Conservation (phyloP, 1,140 invertebrate species). For the Drosophila saltans region DNA sequence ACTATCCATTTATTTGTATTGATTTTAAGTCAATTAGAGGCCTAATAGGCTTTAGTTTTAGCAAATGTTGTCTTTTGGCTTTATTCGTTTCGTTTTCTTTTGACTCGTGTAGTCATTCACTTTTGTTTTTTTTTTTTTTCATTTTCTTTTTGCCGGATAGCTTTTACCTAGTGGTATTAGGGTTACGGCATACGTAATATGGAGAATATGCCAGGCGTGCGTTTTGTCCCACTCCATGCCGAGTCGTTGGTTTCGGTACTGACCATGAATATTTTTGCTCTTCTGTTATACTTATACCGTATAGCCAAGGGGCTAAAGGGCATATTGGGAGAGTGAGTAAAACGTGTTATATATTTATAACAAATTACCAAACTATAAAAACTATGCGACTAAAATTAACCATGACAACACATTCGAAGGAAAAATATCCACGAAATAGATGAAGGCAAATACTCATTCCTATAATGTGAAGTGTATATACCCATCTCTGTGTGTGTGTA, state of each 20-base stretch:
- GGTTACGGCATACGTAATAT: constrained; percentile 48
- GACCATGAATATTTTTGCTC: constrained; percentile 53
- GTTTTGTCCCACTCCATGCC: not conserved
- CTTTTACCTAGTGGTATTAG: not conserved
- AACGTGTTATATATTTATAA: too few relatives aligned
- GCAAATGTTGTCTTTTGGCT: not conserved
- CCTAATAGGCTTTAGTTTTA: constrained; percentile 37
- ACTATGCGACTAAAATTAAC: too few relatives aligned
- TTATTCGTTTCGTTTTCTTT: constrained; percentile 6
- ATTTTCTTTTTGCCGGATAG: constrained; percentile 2
- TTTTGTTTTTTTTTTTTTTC: constrained; percentile 6
- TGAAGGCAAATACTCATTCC: too few relatives aligned
- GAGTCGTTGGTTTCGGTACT: constrained; percentile 8
- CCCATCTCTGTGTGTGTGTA: too few relatives aligned
- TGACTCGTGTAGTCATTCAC: constrained; percentile 24
- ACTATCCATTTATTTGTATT: not conserved
- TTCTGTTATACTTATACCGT: not conserved
- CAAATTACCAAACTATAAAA: too few relatives aligned
- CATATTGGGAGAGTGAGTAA: not conserved
- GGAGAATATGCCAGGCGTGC: constrained; percentile 17
- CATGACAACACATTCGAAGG: too few relatives aligned
- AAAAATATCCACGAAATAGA: not conserved
- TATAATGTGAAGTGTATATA: too few relatives aligned
- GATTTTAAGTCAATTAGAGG: constrained; percentile 47
- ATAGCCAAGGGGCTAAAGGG: not conserved